Evolutionary conservation across 2,113 vertebrate genomes (phyloP).

Genomic region (Ibidorhyncha struthersii): DNA sequence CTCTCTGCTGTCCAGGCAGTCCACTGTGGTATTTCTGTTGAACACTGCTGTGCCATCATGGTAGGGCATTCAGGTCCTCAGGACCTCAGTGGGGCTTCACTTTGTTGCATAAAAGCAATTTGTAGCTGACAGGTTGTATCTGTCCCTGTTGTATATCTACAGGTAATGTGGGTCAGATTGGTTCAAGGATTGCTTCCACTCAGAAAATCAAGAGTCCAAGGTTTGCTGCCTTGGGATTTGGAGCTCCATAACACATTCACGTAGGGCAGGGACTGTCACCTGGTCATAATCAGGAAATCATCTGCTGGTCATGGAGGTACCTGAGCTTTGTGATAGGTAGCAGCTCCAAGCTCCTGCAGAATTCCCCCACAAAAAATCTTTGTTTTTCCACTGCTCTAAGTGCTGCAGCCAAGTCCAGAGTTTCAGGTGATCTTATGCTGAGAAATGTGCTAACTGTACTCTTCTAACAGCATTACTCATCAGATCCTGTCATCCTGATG

Average conservation of each 20-base stretch:
- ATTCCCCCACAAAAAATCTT: background rate
- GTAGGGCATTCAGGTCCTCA: background rate
- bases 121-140: background rate
- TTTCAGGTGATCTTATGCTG: constrained; percentile 4
- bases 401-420: background rate
- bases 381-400: background rate
- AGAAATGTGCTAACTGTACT: background rate
- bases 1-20: background rate
- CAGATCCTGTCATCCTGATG: background rate
- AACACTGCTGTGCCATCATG: background rate
- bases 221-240: background rate
- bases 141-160: background rate
- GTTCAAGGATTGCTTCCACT: background rate
- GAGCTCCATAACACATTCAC: background rate
- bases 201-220: background rate
- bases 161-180: background rate
- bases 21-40: background rate
- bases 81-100: background rate
- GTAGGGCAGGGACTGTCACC: background rate
- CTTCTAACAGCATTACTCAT: background rate
- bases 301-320: background rate
- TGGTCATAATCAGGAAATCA: background rate
- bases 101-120: background rate
- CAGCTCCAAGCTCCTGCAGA: background rate
- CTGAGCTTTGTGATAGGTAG: background rate